Conservation (phyloP, 1,140 invertebrate species). For the Drosophila aff. region DNA sequence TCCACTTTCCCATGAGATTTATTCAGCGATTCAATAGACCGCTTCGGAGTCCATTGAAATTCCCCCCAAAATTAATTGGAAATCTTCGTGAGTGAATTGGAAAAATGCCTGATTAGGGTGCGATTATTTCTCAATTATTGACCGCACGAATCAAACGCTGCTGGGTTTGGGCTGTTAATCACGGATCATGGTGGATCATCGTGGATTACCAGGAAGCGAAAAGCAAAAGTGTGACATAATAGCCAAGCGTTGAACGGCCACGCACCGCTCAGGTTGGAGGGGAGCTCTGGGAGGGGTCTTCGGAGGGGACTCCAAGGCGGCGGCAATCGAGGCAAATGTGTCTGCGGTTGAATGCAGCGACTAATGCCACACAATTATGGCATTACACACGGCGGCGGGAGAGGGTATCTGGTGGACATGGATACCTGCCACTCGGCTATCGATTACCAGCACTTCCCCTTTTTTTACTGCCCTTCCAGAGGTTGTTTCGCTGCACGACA, state of each 20-base stretch:
- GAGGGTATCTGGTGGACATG: slow-evolving; percentile 49
- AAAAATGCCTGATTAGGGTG: slow-evolving; percentile 35
- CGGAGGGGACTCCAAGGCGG: slow-evolving; percentile 7
- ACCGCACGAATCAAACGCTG: slow-evolving; percentile 22
- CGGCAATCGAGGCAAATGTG: slow-evolving; percentile 53
- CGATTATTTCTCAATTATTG: slow-evolving; percentile 47
- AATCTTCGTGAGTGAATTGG: slow-evolving; percentile 15
- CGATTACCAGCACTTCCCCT: slow-evolving; percentile 49
- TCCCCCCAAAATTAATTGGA: slow-evolving; percentile 21
- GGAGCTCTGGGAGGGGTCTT: not conserved
- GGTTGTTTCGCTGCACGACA: slow-evolving; percentile 14
- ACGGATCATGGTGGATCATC: slow-evolving; percentile 15
- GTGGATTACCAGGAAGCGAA: slow-evolving; percentile 60
- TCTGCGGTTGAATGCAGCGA: slow-evolving; percentile 75
- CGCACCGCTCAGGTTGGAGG: slow-evolving; percentile 9
- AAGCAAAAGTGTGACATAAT: slow-evolving; percentile 78
- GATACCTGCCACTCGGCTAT: slow-evolving; percentile 48
- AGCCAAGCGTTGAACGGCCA: slow-evolving; percentile 37
- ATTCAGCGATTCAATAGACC: not conserved
- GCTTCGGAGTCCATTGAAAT: slow-evolving; percentile 4
- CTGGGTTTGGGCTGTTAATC: slow-evolving; percentile 6
- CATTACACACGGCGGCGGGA: slow-evolving; percentile 36
- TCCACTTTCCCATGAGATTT: slow-evolving; percentile 19
- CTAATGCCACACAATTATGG: slow-evolving; percentile 76
- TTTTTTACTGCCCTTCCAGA: not conserved